These are phyloP conservation scores for Corydoras maculifer DNA, from an alignment of 2,113 vertebrate genomes.

Conservation along the genomic window DNA sequence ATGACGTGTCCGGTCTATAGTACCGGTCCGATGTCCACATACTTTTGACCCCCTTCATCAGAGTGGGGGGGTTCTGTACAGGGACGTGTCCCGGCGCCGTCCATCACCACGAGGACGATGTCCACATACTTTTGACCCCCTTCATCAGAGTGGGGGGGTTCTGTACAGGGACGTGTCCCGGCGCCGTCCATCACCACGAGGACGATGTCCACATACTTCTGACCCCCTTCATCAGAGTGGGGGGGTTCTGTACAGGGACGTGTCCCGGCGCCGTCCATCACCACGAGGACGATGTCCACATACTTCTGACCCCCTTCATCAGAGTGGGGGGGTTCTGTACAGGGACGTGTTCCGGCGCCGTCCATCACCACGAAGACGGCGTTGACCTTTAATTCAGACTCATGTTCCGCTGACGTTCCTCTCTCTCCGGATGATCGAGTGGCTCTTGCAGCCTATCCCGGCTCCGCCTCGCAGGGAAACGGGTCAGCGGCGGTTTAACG, in stretches of 20 bases:
- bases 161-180: not conserved
- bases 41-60: not conserved
- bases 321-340: not conserved
- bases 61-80: not conserved
- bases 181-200: not conserved
- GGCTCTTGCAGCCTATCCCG: not conserved
- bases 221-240: not conserved
- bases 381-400: conserved; percentile 5
- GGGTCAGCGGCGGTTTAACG: not conserved
- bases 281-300: not conserved
- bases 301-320: not conserved
- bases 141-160: not conserved
- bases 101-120: not conserved
- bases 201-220: not conserved
- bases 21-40: not conserved
- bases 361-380: not conserved
- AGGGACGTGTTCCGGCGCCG: not conserved
- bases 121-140: not conserved
- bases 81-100: not conserved
- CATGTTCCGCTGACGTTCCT: not conserved
- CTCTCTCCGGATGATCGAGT: no score
- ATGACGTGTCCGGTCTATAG: not conserved
- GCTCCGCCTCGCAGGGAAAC: not conserved
- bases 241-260: not conserved
- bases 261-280: not conserved